Conservation (phyloP, 2,797 vertebrate species). For the Nannoperca obscura region DNA sequence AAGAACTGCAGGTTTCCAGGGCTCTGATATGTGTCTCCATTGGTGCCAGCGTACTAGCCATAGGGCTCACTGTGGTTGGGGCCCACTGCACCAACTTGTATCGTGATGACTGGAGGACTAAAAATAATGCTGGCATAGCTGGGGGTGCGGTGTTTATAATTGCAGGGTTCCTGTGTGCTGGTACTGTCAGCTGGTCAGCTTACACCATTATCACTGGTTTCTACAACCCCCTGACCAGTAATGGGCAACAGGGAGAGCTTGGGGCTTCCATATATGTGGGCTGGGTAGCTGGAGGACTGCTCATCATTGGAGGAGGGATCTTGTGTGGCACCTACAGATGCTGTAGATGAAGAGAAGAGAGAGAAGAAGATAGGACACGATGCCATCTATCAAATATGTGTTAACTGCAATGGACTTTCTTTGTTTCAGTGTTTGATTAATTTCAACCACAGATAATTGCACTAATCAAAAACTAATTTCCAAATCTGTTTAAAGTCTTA, state of each 20-base stretch:
- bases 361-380: background rate
- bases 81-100: constrained; percentile 81
- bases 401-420: constrained; percentile 11
- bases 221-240: constrained; percentile 70
- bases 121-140: constrained; percentile 71
- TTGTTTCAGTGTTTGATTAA: background rate
- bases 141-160: constrained; percentile 81
- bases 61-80: constrained; percentile 81
- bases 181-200: constrained; percentile 84
- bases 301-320: constrained; percentile 81
- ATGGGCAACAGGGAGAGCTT: constrained; percentile 76
- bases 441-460: constrained; percentile 16
- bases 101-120: constrained; percentile 63
- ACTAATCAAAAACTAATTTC: constrained; percentile 8
- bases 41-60: constrained; percentile 73
- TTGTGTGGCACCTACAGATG: constrained; percentile 79
- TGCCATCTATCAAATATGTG: background rate
- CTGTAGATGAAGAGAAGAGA: constrained; percentile 45
- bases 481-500: background rate
- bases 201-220: constrained; percentile 82
- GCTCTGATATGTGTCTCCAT: constrained; percentile 82
- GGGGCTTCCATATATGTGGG: constrained; percentile 86
- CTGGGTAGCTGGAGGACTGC: constrained; percentile 82
- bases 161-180: constrained; percentile 79
- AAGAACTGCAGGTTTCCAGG: constrained; percentile 80